These are phyloP conservation scores for Porphyrio hochstetteri DNA, from an alignment of 2,113 vertebrate species.

Conservation along the genomic window DNA sequence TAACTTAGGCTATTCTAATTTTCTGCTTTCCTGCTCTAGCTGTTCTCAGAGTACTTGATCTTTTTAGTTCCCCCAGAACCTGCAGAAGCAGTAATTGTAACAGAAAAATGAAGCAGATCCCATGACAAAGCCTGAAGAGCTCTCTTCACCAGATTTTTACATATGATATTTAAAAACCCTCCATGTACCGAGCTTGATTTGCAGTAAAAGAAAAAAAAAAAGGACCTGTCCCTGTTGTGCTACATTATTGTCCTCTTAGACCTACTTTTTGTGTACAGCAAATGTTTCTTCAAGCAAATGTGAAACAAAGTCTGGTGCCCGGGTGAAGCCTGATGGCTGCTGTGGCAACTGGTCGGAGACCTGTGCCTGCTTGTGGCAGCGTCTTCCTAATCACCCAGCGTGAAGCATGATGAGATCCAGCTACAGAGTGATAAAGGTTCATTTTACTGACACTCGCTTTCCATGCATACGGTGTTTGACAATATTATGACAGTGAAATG, in stretches of 20 bases:
- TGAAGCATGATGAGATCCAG: neutral
- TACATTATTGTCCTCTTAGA: neutral
- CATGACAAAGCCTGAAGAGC: neutral
- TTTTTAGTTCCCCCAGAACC: neutral
- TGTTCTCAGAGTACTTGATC: neutral
- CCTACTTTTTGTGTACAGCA: neutral
- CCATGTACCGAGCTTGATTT: neutral
- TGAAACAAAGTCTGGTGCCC: neutral
- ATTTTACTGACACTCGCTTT: neutral
- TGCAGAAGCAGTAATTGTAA: neutral
- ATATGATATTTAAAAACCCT: neutral
- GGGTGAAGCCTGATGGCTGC: neutral
- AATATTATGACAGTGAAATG: neutral
- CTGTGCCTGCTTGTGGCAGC: neutral
- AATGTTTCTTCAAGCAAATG: neutral
- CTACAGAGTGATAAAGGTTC: fast-evolving
- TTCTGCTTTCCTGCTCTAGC: neutral
- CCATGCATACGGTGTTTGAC: neutral
- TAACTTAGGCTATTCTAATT: neutral
- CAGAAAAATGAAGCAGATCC: neutral
- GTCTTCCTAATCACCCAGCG: too few relatives aligned
- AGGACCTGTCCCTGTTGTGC: neutral
- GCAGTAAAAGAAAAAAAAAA: neutral
- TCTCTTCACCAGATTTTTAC: neutral
- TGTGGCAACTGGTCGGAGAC: neutral